phyloP scores from a whole-genome alignment of 1,140 invertebrate genomes.

The Phthorimaea operculella region DNA sequence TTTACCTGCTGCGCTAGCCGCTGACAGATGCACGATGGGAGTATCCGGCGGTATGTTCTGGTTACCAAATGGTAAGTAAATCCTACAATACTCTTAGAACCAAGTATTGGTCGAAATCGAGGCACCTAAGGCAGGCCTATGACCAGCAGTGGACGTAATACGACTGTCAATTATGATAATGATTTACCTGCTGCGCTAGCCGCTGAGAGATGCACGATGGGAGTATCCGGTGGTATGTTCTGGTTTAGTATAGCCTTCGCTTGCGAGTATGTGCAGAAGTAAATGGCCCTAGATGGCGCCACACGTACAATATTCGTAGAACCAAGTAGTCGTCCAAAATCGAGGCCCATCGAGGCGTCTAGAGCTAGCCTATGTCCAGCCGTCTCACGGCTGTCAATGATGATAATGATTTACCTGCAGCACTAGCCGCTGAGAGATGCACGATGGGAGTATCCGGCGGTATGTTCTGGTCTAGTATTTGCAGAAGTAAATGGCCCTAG shows the following conservation, averaged over 20 bases:
- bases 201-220: conserved; percentile 93
- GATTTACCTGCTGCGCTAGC: conserved; percentile 93
- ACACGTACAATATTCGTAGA: no score
- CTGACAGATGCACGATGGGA: conserved; percentile 92
- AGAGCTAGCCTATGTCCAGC: no score
- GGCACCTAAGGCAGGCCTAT: no score
- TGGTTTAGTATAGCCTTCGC: conserved; percentile 78
- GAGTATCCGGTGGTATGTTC: conserved; percentile 86
- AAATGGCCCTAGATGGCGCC: no score
- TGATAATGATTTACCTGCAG: conserved; percentile 92
- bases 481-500: conserved; percentile 98
- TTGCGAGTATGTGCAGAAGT: conserved; percentile 96
- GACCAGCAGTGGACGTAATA: no score
- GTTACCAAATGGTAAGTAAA: no score
- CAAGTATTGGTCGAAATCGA: no score
- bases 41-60: conserved; percentile 85
- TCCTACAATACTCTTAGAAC: no score
- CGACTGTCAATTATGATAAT: no score
- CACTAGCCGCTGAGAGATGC: conserved; percentile 93
- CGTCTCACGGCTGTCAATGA: no score
- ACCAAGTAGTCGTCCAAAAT: no score
- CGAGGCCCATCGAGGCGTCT: no score
- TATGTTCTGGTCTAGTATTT: conserved; percentile 83
- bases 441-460: conserved; percentile 93
- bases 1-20: conserved; percentile 93